phyloP scores from a whole-genome alignment of 2,113 vertebrate genomes.

The Tetrax tetrax region DNA sequence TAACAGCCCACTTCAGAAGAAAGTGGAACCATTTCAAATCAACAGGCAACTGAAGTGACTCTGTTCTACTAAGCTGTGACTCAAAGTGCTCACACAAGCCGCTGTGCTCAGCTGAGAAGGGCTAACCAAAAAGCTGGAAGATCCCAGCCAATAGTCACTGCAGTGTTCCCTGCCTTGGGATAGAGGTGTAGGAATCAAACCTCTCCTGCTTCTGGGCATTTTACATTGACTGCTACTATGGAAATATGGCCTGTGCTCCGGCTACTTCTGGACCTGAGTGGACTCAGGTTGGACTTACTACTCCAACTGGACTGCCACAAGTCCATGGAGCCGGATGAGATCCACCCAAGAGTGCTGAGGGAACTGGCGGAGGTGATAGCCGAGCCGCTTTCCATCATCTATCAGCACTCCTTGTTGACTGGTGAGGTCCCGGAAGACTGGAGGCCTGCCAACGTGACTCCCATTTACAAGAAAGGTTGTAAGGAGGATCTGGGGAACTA shows the following conservation, averaged over 20 bases:
- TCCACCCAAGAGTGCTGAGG: no score
- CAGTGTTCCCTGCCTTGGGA: neutral
- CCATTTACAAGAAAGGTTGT: no score
- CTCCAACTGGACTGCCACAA: no score
- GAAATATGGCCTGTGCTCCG: neutral
- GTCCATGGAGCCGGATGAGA: no score
- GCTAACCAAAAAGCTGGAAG: neutral
- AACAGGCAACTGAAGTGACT: neutral
- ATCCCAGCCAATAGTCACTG: accelerated
- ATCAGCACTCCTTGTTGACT: no score
- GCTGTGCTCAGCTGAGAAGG: neutral
- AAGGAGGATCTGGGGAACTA: no score
- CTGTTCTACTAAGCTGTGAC: neutral
- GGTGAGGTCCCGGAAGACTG: no score
- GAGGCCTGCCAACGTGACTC: no score
- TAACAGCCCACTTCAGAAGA: neutral
- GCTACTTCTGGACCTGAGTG: neutral
- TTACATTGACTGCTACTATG: neutral
- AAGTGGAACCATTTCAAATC: neutral
- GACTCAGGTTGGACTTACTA: no score
- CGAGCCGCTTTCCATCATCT: no score
- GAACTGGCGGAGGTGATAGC: no score
- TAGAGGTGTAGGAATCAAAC: neutral
- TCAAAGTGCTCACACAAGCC: accelerated
- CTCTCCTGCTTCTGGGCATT: neutral